phyloP scores from a whole-genome alignment of 2,888 invertebrate species.

The Onchidella celtica region DNA sequence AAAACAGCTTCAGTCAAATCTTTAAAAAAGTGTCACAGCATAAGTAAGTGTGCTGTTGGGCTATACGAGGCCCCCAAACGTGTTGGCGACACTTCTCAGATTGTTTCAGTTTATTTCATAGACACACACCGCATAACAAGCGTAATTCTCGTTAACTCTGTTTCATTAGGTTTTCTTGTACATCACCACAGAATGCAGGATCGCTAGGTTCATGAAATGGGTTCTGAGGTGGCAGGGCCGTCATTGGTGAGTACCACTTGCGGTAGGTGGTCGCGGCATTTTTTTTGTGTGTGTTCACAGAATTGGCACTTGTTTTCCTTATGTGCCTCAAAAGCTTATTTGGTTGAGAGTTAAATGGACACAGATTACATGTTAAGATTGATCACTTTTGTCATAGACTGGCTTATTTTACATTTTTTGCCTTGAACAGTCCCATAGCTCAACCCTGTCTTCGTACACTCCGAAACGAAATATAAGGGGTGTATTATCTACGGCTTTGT shows the following conservation, averaged over 20 bases:
- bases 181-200: conserved; percentile 35
- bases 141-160: neutral
- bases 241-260: conserved; percentile 47
- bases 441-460: too few species aligned
- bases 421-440: too few species aligned
- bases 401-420: too few species aligned
- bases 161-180: conserved; percentile 15
- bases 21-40: conserved; percentile 41
- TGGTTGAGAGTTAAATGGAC: neutral
- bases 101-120: neutral
- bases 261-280: conserved; percentile 45
- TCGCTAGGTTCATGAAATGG: conserved; percentile 3
- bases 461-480: too few species aligned
- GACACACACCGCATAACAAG: neutral
- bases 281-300: neutral
- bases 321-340: too few species aligned
- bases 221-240: conserved; percentile 4
- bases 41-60: conserved; percentile 42
- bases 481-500: too few species aligned
- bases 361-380: neutral
- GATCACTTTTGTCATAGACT: neutral
- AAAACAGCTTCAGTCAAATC: neutral
- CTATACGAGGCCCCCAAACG: conserved; percentile 35
- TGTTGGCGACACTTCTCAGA: conserved; percentile 35
- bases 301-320: too few species aligned